Percentiles rank a stretch among this genome's conserved stretches.
phyloP scores from a whole-genome alignment of 2,797 vertebrate genomes.

The Pipistrellus kuhlii region DNA sequence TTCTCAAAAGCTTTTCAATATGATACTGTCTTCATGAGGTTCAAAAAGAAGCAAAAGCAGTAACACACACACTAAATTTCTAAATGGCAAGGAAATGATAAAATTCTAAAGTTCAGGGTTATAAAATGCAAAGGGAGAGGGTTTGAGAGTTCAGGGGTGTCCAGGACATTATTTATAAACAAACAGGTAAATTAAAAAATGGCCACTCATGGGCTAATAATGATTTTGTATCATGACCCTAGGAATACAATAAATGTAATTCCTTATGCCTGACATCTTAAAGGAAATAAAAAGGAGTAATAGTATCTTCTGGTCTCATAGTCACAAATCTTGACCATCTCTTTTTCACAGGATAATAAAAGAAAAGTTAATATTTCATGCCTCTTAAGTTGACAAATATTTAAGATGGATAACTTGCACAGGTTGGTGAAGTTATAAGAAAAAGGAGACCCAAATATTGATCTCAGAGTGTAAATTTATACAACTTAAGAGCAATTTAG shows the following conservation, averaged over 20 bases:
- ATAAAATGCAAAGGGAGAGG: neutral
- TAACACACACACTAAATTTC: neutral
- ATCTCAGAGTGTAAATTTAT: neutral
- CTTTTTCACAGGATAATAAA: neutral
- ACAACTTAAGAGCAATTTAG: neutral
- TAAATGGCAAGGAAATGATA: slow-evolving; percentile 2
- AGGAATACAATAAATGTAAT: slow-evolving; percentile 6
- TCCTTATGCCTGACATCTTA: neutral
- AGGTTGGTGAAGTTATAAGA: neutral
- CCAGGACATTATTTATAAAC: neutral
- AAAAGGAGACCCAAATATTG: slow-evolving; percentile 29
- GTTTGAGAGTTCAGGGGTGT: neutral
- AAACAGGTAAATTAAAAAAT: neutral
- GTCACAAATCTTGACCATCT: neutral
- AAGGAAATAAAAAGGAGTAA: neutral
- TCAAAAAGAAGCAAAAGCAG: slow-evolving; percentile 32
- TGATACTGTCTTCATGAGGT: neutral
- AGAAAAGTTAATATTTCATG: neutral
- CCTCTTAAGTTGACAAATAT: neutral
- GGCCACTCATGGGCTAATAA: neutral
- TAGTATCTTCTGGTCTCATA: neutral
- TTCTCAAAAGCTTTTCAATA: neutral
- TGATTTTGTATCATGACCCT: neutral
- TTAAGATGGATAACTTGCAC: neutral
- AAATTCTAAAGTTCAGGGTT: neutral